Conservation (phyloP, 2,888 invertebrate species). For the Mycogona germanica region DNA sequence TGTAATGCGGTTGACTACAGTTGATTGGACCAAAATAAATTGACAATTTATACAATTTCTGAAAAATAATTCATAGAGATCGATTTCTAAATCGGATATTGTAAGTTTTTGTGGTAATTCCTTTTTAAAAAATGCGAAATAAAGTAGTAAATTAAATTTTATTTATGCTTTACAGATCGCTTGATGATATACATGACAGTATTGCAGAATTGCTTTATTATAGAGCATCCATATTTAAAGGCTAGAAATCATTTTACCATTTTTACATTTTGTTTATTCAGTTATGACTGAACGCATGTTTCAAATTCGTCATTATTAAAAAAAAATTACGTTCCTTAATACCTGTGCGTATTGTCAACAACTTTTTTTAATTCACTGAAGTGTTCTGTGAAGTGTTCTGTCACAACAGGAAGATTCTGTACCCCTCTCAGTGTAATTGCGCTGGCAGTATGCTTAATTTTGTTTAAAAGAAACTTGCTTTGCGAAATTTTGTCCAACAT, state of each 20-base stretch:
- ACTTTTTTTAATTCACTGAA: not conserved
- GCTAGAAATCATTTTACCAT: not conserved
- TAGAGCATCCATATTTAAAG: constrained; percentile 51
- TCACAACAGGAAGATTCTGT: no score
- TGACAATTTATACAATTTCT: no score
- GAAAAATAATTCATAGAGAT: no score
- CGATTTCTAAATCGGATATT: not conserved
- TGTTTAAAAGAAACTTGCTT: no score
- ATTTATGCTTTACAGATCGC: constrained; percentile 33
- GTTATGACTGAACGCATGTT: no score
- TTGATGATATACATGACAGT: constrained; percentile 57
- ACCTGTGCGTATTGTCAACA: not conserved
- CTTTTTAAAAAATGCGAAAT: not conserved
- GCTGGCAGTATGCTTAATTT: no score
- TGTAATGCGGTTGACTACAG: no score
- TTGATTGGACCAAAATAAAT: no score
- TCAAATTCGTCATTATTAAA: no score
- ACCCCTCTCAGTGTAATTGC: no score
- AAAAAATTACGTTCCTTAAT: not conserved
- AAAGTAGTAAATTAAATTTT: not conserved
- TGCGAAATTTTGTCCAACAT: no score
- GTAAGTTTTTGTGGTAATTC: not conserved
- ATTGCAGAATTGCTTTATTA: constrained; percentile 72
- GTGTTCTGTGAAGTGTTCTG: not conserved
- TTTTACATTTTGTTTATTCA: no score